Conservation (phyloP, 2,797 vertebrate species). For the Coranthus polyacanthus region DNA sequence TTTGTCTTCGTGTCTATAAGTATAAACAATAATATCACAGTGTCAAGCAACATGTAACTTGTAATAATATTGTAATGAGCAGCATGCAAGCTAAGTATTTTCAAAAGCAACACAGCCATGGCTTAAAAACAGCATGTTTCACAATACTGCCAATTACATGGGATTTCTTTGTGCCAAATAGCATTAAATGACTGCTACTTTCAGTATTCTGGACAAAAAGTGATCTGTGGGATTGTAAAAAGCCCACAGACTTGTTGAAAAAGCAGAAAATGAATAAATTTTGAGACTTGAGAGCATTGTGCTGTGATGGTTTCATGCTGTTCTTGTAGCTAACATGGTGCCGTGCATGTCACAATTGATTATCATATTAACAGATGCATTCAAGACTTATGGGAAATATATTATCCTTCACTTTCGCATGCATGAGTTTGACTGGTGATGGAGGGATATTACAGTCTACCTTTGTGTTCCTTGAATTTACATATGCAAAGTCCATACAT, state of each 20-base stretch:
- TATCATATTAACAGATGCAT: slow-evolving; percentile 10
- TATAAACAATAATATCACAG: slow-evolving; percentile 57
- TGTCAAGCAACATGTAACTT: slow-evolving; percentile 49
- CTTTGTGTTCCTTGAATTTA: too few relatives aligned
- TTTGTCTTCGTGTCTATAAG: slow-evolving; percentile 43
- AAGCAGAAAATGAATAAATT: slow-evolving; percentile 18
- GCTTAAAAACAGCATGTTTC: slow-evolving; percentile 48
- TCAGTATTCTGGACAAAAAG: slow-evolving; percentile 37
- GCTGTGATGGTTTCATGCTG: slow-evolving; percentile 42
- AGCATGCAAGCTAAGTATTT: slow-evolving; percentile 36
- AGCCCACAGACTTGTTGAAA: slow-evolving; percentile 21
- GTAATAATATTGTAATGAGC: slow-evolving; percentile 54
- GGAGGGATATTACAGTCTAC: not conserved
- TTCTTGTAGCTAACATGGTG: slow-evolving; percentile 24
- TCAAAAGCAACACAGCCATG: slow-evolving; percentile 42
- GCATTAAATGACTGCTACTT: slow-evolving; percentile 50
- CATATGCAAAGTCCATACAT: too few relatives aligned
- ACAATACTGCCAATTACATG: slow-evolving; percentile 43
- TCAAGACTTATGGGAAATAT: not conserved
- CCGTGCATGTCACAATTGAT: slow-evolving; percentile 8
- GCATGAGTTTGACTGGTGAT: not conserved
- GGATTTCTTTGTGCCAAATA: slow-evolving; percentile 40
- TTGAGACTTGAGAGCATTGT: slow-evolving; percentile 6
- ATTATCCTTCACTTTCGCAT: not conserved
- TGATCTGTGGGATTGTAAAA: slow-evolving; percentile 40